Base-by-base conservation (phyloP, 2,797 vertebrate genomes). In the Florisuga fusca region DNA sequence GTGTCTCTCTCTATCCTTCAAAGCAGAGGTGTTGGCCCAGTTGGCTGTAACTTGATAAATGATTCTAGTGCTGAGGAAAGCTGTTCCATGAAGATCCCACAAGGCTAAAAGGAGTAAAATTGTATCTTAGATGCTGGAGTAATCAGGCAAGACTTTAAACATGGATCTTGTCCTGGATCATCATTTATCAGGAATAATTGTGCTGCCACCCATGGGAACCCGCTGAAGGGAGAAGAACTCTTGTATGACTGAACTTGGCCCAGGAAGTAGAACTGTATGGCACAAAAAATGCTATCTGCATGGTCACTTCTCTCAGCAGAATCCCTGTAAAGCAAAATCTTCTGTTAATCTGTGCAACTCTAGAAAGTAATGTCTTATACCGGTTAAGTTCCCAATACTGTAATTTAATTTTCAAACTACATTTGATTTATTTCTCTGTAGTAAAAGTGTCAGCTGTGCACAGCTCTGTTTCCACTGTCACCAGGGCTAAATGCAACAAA, bases 391-490 rank as follows among this genome's bases (percentile, higher is more conserved):
- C 77, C 74, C 33, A 66, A 59, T n/a, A 22, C 36, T 20, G 21
- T 68, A 50, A 61, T 82, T 92, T 82, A 38, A 94, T 89, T 86
- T 88, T 92, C 41, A 64, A 84, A 77, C 46, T 43, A 20, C 43
- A 27, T 84, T 93, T 72, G 38, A 31, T 64, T 82, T 89, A 76
- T 80, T 91, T 85, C 51, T 87, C 46, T 84, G 55, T 54, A 66
- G 63, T 63, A 82, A 71, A 79, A 89, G 17, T 57, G 51, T 76
- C 34, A 46, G 61, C 64, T n/a, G 11, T 34, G 55, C 36, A 26
- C 54, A 64, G 45, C 22, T 84, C 48, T 77, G 61, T 26, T 86
- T 58, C 66, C 66, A 14, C 75, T 64, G 66, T 68, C 84, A 87
- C 41, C 16, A n/a, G 53, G 48, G 71, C 23, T 84, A 64, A 57